Conservation (phyloP, 2,888 invertebrate genomes). For the Geotrupes spiniger region DNA sequence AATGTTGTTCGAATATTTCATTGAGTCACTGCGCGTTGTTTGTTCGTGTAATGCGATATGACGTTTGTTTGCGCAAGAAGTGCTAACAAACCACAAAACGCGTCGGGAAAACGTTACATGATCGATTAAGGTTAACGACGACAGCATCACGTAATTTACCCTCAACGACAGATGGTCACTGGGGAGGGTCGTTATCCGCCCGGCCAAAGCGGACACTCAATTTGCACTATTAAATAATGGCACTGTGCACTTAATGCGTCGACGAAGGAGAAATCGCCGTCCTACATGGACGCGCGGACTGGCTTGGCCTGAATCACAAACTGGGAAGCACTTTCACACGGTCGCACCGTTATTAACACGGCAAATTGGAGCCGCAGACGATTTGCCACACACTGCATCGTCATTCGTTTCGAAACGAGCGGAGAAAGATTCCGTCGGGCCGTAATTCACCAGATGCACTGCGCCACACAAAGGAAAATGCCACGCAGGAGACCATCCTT, state of each 20-base stretch:
- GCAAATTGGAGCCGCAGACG: background rate
- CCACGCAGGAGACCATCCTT: constrained; percentile 21
- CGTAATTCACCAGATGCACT: constrained; percentile 24
- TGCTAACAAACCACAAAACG: constrained; percentile 1
- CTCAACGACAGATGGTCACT: constrained; percentile 3
- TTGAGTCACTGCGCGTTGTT: constrained; percentile 1
- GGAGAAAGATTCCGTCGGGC: constrained; percentile 13
- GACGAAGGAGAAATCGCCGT: constrained; percentile 33
- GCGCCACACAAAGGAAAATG: constrained; percentile 28
- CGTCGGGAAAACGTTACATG: no score
- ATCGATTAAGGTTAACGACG: no score
- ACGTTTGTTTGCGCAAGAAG: constrained; percentile 3
- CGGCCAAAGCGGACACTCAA: background rate
- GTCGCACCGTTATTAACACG: constrained; percentile 24
- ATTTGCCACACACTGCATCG: background rate
- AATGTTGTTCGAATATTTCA: no score
- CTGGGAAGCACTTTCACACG: constrained; percentile 36
- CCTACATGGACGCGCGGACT: constrained; percentile 27
- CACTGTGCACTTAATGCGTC: constrained; percentile 20
- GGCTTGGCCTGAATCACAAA: constrained; percentile 30
- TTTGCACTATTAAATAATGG: constrained; percentile 1
- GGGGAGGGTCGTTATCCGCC: background rate
- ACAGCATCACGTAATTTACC: no score
- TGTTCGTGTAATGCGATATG: background rate
- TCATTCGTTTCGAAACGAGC: constrained; percentile 7